These are phyloP conservation scores for Hippocampus abdominalis DNA, from an alignment of 2,113 vertebrate species.

Conservation along the genomic window DNA sequence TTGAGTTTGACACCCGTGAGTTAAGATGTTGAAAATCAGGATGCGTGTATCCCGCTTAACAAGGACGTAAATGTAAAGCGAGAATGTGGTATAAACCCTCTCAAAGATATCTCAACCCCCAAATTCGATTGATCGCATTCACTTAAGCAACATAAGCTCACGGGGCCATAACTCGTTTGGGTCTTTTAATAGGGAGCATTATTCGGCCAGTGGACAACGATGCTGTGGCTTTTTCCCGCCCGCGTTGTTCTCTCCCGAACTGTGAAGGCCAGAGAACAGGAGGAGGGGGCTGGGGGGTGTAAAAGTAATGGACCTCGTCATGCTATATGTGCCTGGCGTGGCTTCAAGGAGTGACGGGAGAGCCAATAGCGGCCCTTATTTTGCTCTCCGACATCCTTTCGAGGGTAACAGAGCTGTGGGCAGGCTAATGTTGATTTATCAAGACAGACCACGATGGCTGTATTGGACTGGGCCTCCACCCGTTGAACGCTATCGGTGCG, in stretches of 20 bases:
- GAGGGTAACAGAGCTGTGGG: conserved; percentile 48
- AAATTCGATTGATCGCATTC: conserved; percentile 43
- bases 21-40: neutral
- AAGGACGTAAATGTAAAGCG: neutral
- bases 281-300: conserved; percentile 25
- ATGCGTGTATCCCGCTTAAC: neutral
- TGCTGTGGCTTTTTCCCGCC: conserved; percentile 19
- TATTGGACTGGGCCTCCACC: conserved; percentile 15
- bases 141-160: conserved; percentile 15
- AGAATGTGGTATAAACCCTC: neutral
- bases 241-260: conserved; percentile 22
- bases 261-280: conserved; percentile 21
- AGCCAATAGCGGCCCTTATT: conserved; percentile 63
- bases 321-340: conserved; percentile 62
- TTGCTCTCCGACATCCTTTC: conserved; percentile 53
- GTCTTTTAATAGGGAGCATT: conserved; percentile 31
- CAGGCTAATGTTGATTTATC: conserved; percentile 58
- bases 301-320: conserved; percentile 66
- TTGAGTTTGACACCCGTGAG: neutral
- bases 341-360: conserved; percentile 69
- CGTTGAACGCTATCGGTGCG: conserved; percentile 2
- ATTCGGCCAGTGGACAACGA: conserved; percentile 21
- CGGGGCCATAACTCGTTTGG: conserved; percentile 23
- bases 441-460: conserved; percentile 33
- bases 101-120: neutral